Evolutionary conservation across 2,888 invertebrate species (phyloP).

Genomic region (Ophion slaviceki): DNA sequence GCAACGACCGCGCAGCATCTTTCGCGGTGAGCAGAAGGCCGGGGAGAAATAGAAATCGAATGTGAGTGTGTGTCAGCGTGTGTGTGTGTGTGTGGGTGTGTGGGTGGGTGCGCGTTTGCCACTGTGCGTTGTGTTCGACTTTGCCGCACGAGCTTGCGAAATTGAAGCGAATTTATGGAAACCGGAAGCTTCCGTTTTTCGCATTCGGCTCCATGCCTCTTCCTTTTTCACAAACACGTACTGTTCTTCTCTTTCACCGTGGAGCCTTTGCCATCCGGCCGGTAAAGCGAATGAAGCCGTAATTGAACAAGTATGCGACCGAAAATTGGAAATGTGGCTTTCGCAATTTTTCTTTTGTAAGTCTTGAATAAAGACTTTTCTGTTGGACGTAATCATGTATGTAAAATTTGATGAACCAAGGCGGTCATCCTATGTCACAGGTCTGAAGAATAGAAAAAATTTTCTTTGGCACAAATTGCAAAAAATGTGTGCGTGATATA

Average conservation of each 20-base stretch:
- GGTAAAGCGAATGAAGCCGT: conserved; percentile 39
- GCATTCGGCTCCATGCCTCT: conserved; percentile 32
- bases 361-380: not conserved
- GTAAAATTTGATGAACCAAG: not conserved
- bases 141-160: conserved; percentile 38
- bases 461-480: too few relatives aligned
- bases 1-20: conserved; percentile 27
- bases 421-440: too few relatives aligned
- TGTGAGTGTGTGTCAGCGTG: not conserved
- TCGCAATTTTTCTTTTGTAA: not conserved
- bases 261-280: conserved; percentile 25
- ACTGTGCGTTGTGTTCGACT: conserved; percentile 8
- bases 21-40: conserved; percentile 30
- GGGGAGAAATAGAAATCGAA: not conserved
- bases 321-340: conserved; percentile 21
- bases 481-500: too few relatives aligned
- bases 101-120: conserved; percentile 11
- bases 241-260: too few relatives aligned
- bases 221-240: not conserved
- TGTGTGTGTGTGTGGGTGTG: conserved; percentile 9
- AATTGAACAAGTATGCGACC: conserved; percentile 37
- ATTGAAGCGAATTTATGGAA: conserved; percentile 56
- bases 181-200: conserved; percentile 41
- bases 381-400: not conserved
- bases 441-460: too few relatives aligned